Evolutionary conservation across 2,797 vertebrate species (phyloP).

Genomic region (Danio kyathit): DNA sequence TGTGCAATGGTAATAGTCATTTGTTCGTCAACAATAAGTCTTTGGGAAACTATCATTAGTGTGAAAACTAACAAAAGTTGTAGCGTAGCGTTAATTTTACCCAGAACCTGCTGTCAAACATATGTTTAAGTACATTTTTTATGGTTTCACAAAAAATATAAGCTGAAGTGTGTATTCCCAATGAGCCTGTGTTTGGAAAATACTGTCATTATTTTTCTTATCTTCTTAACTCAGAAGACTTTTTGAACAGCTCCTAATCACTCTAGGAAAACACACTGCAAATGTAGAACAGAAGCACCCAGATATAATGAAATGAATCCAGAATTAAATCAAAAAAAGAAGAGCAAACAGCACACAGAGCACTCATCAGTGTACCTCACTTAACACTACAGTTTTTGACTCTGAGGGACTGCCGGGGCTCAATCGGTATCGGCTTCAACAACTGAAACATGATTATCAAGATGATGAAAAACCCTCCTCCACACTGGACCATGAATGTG

Average conservation of each 20-base stretch:
- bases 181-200: too few relatives aligned
- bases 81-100: too few relatives aligned
- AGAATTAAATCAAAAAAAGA: slow-evolving; percentile 6
- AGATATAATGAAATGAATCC: neutral
- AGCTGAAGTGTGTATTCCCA: too few relatives aligned
- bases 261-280: neutral
- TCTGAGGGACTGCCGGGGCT: slow-evolving; percentile 57
- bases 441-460: slow-evolving; percentile 45
- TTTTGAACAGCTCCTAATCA: neutral
- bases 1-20: too few relatives aligned
- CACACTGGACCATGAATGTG: neutral
- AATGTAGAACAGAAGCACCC: slow-evolving; percentile 2
- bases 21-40: too few relatives aligned
- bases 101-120: too few relatives aligned
- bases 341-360: slow-evolving; percentile 54
- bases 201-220: too few relatives aligned
- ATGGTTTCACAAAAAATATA: too few relatives aligned
- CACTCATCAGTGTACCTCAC: slow-evolving; percentile 75
- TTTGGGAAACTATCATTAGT: too few relatives aligned
- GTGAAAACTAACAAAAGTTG: too few relatives aligned
- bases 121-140: too few relatives aligned
- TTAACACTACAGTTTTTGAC: slow-evolving; percentile 72
- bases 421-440: slow-evolving; percentile 41
- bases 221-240: neutral
- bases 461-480: slow-evolving; percentile 12